phyloP scores from a whole-genome alignment of 2,888 invertebrate genomes.

The Volucella bombylans region DNA sequence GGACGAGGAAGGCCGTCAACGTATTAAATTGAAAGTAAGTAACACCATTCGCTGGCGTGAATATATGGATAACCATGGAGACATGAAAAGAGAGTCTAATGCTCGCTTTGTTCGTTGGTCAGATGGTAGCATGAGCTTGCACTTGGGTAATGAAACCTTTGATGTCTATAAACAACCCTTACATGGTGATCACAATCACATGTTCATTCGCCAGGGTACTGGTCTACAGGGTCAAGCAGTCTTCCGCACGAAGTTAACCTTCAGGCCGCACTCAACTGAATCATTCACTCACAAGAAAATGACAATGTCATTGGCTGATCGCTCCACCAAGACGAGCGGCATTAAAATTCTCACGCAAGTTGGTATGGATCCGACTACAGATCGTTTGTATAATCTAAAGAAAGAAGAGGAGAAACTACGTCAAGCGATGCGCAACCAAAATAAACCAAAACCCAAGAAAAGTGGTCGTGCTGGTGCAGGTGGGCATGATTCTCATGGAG shows the following conservation, averaged over 20 bases:
- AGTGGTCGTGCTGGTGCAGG: constrained; percentile 80
- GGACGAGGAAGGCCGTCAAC: constrained; percentile 96
- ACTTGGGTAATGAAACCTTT: constrained; percentile 98
- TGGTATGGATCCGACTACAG: constrained; percentile 93
- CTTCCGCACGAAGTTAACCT: constrained; percentile 97
- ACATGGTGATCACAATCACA: constrained; percentile 97
- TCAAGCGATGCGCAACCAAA: constrained; percentile 89
- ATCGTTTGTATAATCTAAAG: constrained; percentile 95
- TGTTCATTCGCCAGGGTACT: constrained; percentile 98
- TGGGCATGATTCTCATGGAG: constrained; percentile 81
- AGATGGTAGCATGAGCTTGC: constrained; percentile 98
- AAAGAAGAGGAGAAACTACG: constrained; percentile 98
- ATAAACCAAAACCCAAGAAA: constrained; percentile 84
- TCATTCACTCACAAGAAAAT: constrained; percentile 99
- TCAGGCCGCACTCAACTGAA: constrained; percentile 99
- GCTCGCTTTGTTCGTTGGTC: constrained; percentile 98
- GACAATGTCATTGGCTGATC: constrained; percentile 97
- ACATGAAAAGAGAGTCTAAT: constrained; percentile 94
- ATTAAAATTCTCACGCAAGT: constrained; percentile 96
- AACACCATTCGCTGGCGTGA: constrained; percentile 98
- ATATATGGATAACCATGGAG: constrained; percentile 90
- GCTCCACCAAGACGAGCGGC: constrained; percentile 95
- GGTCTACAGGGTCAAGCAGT: constrained; percentile 99
- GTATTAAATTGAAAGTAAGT: constrained; percentile 96
- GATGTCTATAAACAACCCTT: constrained; percentile 97